These are phyloP conservation scores for Allobates femoralis DNA, from an alignment of 2,797 vertebrate genomes.

Conservation along the genomic window DNA sequence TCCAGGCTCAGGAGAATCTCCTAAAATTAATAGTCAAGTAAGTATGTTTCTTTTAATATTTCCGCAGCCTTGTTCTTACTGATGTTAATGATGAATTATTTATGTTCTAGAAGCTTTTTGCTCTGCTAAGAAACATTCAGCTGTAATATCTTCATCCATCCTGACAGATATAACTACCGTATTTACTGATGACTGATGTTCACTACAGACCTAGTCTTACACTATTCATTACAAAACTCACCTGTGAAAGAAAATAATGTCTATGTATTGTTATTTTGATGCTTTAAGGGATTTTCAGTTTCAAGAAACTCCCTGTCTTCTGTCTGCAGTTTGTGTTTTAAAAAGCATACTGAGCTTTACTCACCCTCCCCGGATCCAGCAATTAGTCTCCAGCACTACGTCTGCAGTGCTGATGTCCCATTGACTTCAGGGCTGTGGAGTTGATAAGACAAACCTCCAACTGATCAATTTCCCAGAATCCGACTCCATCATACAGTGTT, in stretches of 20 bases:
- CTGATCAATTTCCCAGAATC: no score
- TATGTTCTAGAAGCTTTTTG: neutral
- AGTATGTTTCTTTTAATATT: slow-evolving; percentile 59
- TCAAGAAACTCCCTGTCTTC: no score
- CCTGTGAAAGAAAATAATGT: neutral
- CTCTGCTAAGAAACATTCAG: neutral
- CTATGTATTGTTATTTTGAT: neutral
- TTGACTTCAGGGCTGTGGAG: no score
- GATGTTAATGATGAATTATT: slow-evolving; percentile 10
- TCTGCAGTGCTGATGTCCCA: no score
- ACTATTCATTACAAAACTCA: neutral
- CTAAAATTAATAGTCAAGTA: slow-evolving; percentile 82
- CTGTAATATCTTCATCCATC: neutral
- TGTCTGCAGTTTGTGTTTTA: no score
- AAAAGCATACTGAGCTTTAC: no score
- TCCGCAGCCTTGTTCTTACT: neutral
- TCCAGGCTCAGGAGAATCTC: slow-evolving; percentile 89
- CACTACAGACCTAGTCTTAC: neutral
- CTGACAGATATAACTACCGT: neutral
- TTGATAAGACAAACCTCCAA: no score
- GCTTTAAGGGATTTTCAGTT: no score
- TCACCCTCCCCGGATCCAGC: no score
- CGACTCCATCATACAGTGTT: no score
- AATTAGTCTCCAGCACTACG: no score
- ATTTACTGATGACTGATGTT: neutral